Evolutionary conservation across 2,797 vertebrate species (phyloP).

Genomic region (Eulemur albifrons): DNA sequence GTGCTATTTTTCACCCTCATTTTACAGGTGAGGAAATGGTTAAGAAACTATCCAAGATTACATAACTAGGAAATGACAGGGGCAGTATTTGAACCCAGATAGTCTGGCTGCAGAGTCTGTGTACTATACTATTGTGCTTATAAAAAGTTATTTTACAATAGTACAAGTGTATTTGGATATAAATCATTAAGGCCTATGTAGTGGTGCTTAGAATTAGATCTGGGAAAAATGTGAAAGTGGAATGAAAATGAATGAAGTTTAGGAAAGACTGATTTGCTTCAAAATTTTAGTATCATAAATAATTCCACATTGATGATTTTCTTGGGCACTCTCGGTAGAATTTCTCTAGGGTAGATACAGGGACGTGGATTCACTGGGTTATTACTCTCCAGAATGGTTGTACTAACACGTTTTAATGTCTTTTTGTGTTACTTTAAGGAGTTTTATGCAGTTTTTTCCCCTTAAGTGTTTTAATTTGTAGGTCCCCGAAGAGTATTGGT

Average conservation of each 20-base stretch:
- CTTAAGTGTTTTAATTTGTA: slow-evolving; percentile 5
- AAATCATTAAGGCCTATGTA: not conserved
- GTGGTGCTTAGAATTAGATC: not conserved
- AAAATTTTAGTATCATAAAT: not conserved
- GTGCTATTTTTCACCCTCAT: not conserved
- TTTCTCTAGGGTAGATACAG: not conserved
- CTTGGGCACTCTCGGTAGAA: not conserved
- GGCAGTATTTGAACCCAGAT: not conserved
- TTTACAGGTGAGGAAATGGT: not conserved
- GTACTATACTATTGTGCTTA: not conserved
- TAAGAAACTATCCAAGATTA: not conserved
- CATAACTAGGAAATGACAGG: not conserved
- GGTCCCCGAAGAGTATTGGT: not conserved
- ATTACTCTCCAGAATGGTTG: not conserved
- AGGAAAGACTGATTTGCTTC: not conserved
- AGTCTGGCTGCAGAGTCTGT: not conserved
- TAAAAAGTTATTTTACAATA: slow-evolving; percentile 1
- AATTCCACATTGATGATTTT: not conserved
- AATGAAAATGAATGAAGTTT: not conserved
- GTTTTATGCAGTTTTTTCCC: not conserved
- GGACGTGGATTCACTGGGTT: not conserved
- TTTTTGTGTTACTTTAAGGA: not conserved
- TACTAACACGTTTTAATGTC: not conserved
- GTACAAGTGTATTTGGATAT: not conserved
- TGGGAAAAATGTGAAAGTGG: not conserved